Base-by-base conservation (phyloP, 2,797 vertebrate species). In the Toxotes lorentzi region DNA sequence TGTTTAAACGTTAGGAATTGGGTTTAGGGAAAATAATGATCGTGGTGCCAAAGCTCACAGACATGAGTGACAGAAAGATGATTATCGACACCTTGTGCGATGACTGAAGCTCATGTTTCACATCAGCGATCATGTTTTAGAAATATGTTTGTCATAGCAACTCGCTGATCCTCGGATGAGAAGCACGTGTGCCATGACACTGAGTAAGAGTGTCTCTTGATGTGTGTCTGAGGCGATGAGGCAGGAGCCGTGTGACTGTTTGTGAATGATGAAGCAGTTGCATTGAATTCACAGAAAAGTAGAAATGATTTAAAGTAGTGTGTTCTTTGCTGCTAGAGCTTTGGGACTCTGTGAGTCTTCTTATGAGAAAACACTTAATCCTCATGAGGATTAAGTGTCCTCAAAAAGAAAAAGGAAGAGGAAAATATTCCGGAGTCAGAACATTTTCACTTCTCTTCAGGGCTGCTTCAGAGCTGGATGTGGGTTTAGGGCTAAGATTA, bases 351-450 rank as follows among this genome's bases (percentile, higher is more conserved):
- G 60, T 23, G 78, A 48, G 63, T 88, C 85, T 66, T 81, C 83
- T 85, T 79, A 76, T 76, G 82, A 60, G 75, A 74, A 78, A 24
- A 81, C 64, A 69, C 68, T 79, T 90, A 90, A 91, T 90, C 88
- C 88, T 71, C 62, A 4, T 1, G 64, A 77, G 89, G 85, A 90
- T 88, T 91, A 88, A 83, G 88, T 47, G 67, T 87, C 72, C 72
- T 85, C 48, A 79, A 80, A 88, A 85, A 77, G 62, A 80, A 68
- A 35, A 61, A 59, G 38, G 57, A 53, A 72, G 65, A 68, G 27
- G 54, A 57, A 87, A 85, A 82, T 78, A 82, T 70, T 84, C 73
- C 76, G 0, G 17, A 79, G 78, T 82, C 76, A 38, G 73, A 85
- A 79, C 13, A 57, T 35, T 73, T 67, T 7, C 19, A 14, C 62